Evolutionary conservation across 2,113 vertebrate species (phyloP).

Genomic region (Gnathonemus longibarbis): DNA sequence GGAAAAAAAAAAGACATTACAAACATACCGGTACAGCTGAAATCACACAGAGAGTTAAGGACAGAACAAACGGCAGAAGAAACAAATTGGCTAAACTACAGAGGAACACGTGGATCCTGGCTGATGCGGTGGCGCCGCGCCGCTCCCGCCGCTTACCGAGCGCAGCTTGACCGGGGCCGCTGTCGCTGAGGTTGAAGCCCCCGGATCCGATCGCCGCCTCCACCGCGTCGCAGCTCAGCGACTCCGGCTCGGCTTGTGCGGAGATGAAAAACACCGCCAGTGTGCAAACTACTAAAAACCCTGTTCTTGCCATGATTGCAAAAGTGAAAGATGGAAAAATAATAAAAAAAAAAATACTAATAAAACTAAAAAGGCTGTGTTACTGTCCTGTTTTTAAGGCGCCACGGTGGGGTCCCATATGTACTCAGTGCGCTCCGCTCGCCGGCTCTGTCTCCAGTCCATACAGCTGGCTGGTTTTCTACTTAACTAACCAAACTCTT

Average conservation of each 20-base stretch:
- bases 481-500: neutral
- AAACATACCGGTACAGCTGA: neutral
- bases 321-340: neutral
- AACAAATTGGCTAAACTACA: neutral
- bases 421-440: neutral
- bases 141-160: slow-evolving; percentile 60
- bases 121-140: neutral
- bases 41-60: neutral
- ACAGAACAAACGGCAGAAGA: neutral
- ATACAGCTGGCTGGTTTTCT: neutral
- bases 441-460: neutral
- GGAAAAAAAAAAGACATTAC: neutral
- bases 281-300: slow-evolving; percentile 55
- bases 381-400: slow-evolving; percentile 33
- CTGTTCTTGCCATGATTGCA: slow-evolving; percentile 52
- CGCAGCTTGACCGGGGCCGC: slow-evolving; percentile 74
- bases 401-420: slow-evolving; percentile 50
- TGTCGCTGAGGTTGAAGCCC: slow-evolving; percentile 81
- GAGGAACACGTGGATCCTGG: neutral
- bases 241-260: slow-evolving; percentile 65
- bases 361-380: slow-evolving; percentile 5
- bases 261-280: slow-evolving; percentile 53
- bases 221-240: slow-evolving; percentile 81
- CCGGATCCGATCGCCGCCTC: slow-evolving; percentile 72
- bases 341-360: neutral